These are phyloP conservation scores for Schizopygopsis malacanthus DNA, from an alignment of 2,797 vertebrate species.

Conservation along the genomic window DNA sequence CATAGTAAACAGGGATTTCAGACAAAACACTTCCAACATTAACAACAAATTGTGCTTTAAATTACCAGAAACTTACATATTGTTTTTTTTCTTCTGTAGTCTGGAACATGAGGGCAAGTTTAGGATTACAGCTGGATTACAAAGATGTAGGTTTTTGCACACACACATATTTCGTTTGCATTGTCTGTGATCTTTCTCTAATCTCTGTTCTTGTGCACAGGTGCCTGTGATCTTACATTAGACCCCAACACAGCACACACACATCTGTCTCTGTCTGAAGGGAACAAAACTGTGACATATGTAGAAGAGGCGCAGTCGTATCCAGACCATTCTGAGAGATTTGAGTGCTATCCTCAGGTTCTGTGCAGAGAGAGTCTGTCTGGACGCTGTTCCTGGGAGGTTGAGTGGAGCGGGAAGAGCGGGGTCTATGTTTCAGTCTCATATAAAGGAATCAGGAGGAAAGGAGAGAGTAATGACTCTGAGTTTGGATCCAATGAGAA, in stretches of 20 bases:
- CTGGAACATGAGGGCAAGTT: constrained; percentile 25
- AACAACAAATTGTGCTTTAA: not conserved
- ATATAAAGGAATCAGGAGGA: constrained; percentile 51
- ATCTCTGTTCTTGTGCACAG: not conserved
- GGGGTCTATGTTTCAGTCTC: constrained; percentile 18
- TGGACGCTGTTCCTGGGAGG: constrained; percentile 51
- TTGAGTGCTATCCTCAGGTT: constrained; percentile 40
- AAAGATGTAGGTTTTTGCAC: constrained; percentile 23
- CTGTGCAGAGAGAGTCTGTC: constrained; percentile 52
- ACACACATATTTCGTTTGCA: too few species aligned
- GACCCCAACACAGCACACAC: constrained; percentile 50
- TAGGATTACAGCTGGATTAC: constrained; percentile 25
- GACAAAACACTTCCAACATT: not conserved
- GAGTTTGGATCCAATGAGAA: constrained; percentile 27
- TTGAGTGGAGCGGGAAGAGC: constrained; percentile 17
- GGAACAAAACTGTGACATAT: constrained; percentile 19
- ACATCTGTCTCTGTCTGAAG: constrained; percentile 45
- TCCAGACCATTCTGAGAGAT: constrained; percentile 52
- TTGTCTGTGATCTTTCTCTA: not conserved
- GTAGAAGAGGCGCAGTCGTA: constrained; percentile 28
- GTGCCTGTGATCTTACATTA: constrained; percentile 35
- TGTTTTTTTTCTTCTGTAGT: not conserved
- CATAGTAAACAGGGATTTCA: not conserved
- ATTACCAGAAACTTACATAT: not conserved
- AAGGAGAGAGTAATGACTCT: not conserved